Evolutionary conservation across 1,140 invertebrate species (phyloP).

Genomic region (Plectus sambesii): DNA sequence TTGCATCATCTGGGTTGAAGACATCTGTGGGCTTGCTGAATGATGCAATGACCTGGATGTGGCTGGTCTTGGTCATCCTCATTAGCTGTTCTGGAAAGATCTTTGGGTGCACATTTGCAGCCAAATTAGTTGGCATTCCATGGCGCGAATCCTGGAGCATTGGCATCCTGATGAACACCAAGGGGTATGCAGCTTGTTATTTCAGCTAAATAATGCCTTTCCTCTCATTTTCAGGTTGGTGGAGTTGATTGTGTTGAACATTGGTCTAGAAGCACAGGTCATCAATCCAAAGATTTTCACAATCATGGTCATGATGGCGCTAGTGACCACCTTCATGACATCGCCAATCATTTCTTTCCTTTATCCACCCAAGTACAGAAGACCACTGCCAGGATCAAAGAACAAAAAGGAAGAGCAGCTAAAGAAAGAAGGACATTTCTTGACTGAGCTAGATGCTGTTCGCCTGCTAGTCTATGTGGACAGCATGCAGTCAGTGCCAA

Average conservation of each 20-base stretch:
- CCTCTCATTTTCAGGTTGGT: slow-evolving; percentile 5
- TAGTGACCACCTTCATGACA: slow-evolving; percentile 19
- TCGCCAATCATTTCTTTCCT: slow-evolving; percentile 12
- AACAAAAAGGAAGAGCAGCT: no score
- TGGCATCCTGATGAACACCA: slow-evolving; percentile 19
- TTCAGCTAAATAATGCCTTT: neutral
- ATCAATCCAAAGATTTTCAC: slow-evolving; percentile 17
- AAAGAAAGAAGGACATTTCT: no score
- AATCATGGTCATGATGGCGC: slow-evolving; percentile 16
- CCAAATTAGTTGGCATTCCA: slow-evolving; percentile 13
- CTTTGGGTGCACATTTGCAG: slow-evolving; percentile 15
- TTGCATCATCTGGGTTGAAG: slow-evolving; percentile 18
- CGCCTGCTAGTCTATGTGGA: slow-evolving; percentile 7
- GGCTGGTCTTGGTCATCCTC: slow-evolving; percentile 11
- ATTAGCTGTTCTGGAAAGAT: slow-evolving; percentile 17
- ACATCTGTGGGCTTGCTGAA: slow-evolving; percentile 13
- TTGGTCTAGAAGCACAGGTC: slow-evolving; percentile 14
- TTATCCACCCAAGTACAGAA: slow-evolving; percentile 14
- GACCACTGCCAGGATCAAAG: slow-evolving; percentile 1
- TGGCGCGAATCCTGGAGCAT: slow-evolving; percentile 17
- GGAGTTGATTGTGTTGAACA: slow-evolving; percentile 20
- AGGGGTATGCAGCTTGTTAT: neutral
- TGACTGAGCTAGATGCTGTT: neutral
- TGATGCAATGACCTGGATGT: slow-evolving; percentile 8
- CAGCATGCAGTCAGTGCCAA: slow-evolving; percentile 9